Evolutionary conservation across 2,113 vertebrate genomes (phyloP).

Genomic region (Thalassarche chlororhynchos): DNA sequence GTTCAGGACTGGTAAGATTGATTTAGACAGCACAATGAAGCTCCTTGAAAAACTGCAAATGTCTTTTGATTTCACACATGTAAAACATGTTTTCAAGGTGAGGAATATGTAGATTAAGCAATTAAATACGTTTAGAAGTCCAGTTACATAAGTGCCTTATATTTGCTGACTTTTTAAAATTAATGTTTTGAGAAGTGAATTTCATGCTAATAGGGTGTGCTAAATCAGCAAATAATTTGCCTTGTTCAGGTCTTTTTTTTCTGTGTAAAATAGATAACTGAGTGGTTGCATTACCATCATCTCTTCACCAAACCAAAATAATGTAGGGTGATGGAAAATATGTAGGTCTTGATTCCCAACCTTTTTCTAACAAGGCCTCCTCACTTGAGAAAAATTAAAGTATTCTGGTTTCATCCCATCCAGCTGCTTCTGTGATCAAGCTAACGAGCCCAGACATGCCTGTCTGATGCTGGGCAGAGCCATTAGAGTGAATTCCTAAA

Average conservation of each 20-base stretch:
- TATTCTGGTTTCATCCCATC: neutral
- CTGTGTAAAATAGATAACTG: neutral
- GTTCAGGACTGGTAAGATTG: conserved; percentile 68
- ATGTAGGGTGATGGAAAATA: neutral
- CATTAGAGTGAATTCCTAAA: neutral
- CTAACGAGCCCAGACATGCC: fast-evolving
- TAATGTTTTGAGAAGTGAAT: neutral
- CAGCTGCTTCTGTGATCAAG: neutral
- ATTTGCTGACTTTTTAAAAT: neutral
- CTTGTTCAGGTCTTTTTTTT: neutral
- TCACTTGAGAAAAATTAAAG: neutral
- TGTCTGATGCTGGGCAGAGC: neutral
- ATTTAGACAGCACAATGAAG: conserved; percentile 42
- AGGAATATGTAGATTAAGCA: neutral
- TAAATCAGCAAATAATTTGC: neutral
- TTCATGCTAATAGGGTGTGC: neutral
- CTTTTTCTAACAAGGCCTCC: fast-evolving
- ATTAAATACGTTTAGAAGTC: neutral
- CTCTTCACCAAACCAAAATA: neutral
- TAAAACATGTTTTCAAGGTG: conserved; percentile 78
- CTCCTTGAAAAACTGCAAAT: conserved; percentile 71
- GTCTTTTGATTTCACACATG: conserved; percentile 31
- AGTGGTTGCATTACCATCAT: neutral
- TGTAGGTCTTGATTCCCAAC: neutral
- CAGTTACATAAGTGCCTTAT: neutral